Conservation (phyloP, 2,797 vertebrate species). For the Antennarius maculatus region DNA sequence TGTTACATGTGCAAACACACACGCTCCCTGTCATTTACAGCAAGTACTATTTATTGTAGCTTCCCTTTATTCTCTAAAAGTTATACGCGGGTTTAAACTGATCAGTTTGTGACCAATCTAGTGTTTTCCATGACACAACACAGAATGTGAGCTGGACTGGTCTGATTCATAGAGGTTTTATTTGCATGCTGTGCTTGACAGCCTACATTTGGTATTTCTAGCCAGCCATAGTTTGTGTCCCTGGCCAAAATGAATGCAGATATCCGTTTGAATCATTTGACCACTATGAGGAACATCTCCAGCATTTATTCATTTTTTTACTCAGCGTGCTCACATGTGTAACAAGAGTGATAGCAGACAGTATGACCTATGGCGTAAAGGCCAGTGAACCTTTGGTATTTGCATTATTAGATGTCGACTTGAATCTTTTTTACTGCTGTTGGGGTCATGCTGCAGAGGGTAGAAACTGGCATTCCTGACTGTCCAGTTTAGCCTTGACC, state of each 20-base stretch:
- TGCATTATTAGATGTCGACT: constrained; percentile 70
- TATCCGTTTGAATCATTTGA: constrained; percentile 13
- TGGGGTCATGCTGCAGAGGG: constrained; percentile 45
- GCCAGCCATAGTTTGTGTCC: constrained; percentile 7
- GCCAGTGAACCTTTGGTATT: constrained; percentile 65
- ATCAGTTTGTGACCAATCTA: no score
- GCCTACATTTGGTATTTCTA: no score
- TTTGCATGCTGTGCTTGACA: no score
- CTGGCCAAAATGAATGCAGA: constrained; percentile 16
- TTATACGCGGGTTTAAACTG: no score
- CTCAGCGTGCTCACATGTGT: constrained; percentile 17
- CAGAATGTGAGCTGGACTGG: no score
- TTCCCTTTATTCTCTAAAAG: no score
- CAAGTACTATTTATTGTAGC: no score
- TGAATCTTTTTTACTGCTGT: constrained; percentile 65
- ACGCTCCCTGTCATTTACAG: no score
- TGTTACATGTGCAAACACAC: no score
- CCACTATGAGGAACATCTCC: constrained; percentile 9
- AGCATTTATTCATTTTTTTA: neutral
- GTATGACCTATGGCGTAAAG: constrained; percentile 55
- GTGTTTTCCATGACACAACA: no score
- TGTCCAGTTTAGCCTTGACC: constrained; percentile 46
- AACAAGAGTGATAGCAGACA: constrained; percentile 46
- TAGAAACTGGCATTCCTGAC: constrained; percentile 62
- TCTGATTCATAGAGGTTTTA: no score